Base-by-base conservation (phyloP, 2,797 vertebrate genomes). In the Muscicapa comitata region DNA sequence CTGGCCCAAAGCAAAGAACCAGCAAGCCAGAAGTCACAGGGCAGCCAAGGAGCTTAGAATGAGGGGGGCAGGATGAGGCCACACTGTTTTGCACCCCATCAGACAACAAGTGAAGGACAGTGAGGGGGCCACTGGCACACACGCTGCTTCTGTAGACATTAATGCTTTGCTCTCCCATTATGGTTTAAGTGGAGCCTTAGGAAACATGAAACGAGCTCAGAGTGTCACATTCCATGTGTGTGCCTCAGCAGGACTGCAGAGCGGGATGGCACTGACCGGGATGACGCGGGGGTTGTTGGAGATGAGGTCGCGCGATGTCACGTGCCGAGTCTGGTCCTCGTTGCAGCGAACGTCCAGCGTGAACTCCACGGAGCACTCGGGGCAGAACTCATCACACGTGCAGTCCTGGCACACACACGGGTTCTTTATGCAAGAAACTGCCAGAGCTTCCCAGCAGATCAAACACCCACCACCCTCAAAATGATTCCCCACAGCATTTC, bases 281-380 rank as follows among this genome's bases (percentile, higher is more conserved):
- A 99, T 99, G 84, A 99, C 99, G 11, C 99, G 97, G 24, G 99
- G 99, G 93, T 99, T 99, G 97, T 99, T 99, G 74, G 99, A 99
- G 96, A 99, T 96, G 85, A 99, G 98, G 88, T 99, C 99, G 0
- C 99, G 98, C 3, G 99, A 99, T 0, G 99, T 99, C 58, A 99
- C 99, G 0, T 99, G 99, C 8, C 99, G 99, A 0, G 99, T 99
- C 98, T 99, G 99, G 97, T 99, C 99, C 76, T 99, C 99, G 0
- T 99, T 99, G 74, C 99, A 99, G 29, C 99, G 98, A 20, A 99
- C 99, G 0, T 99, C 99, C 3, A 99, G 96, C 0, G 99, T 99
- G 96, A 99, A 98, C 96, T 99, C 99, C 66, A 99, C 99, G 0
- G 99, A 99, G 94, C 99, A 99, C 93, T 99, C 99, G 0, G 99